These are phyloP conservation scores for Lethenteron reissneri DNA, from an alignment of 2,113 vertebrate genomes.

Conservation along the genomic window DNA sequence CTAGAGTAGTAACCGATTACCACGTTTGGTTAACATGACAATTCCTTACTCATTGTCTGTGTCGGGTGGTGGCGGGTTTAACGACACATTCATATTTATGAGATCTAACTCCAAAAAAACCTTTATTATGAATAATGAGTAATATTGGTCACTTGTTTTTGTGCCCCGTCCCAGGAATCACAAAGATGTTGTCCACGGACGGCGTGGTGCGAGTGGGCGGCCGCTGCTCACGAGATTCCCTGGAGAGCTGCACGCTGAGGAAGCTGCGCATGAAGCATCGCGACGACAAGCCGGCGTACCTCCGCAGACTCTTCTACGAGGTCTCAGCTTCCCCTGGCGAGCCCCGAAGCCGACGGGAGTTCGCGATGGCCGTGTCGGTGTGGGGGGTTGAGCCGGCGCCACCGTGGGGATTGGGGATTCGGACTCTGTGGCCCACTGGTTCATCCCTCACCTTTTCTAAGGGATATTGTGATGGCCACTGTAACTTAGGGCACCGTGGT, in stretches of 20 bases:
- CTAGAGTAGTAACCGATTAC: neutral
- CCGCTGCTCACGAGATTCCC: slow-evolving; percentile 46
- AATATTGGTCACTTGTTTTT: neutral
- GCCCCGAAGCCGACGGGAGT: no score
- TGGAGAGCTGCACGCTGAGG: slow-evolving; percentile 43
- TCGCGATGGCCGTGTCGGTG: no score
- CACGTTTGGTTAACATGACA: no score
- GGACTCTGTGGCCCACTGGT: no score
- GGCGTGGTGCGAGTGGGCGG: slow-evolving; percentile 66
- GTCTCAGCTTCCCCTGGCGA: slow-evolving; percentile 17
- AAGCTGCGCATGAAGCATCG: slow-evolving; percentile 27
- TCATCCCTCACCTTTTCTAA: no score
- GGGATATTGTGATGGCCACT: no score
- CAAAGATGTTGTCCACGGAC: slow-evolving; percentile 22
- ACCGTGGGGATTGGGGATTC: no score
- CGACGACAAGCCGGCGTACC: slow-evolving; percentile 20
- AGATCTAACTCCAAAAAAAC: neutral
- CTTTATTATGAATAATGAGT: neutral
- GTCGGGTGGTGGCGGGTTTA: no score
- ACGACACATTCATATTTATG: no score
- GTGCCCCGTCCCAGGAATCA: slow-evolving; percentile 35
- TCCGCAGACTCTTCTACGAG: slow-evolving; percentile 22
- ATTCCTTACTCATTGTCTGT: no score
- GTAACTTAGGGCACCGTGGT: no score
- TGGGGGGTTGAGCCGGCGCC: no score